Percentiles rank a stretch among this genome's conserved stretches.
Evolutionary conservation across 1,140 invertebrate genomes (phyloP).

Genomic region (Stegodyphus mimosarum): DNA sequence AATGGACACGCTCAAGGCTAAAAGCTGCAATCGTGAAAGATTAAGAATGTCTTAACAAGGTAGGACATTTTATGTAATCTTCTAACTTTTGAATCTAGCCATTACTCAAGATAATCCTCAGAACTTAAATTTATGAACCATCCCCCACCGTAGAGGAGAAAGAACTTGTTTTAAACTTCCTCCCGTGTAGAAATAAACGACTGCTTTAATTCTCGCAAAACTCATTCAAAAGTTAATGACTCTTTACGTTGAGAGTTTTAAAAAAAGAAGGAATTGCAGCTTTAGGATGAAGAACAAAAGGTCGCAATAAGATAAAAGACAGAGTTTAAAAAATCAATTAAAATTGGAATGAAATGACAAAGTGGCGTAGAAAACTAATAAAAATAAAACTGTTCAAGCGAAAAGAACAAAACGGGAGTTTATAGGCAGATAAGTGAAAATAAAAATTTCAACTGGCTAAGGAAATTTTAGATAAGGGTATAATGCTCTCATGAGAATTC

Average conservation of each 20-base stretch:
- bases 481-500: not conserved
- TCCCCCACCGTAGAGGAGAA: not conserved
- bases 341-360: constrained; percentile 51
- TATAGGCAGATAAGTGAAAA: not conserved
- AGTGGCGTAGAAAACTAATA: constrained; percentile 6
- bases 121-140: not conserved
- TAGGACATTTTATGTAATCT: too few species aligned
- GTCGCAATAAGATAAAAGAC: constrained; percentile 27
- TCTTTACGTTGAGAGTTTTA: constrained; percentile 17
- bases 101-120: too few species aligned
- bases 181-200: not conserved
- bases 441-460: not conserved
- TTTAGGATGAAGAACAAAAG: constrained; percentile 34
- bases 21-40: too few species aligned
- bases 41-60: too few species aligned
- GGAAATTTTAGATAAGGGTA: not conserved
- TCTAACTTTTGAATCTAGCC: too few species aligned
- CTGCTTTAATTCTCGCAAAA: constrained; percentile 36
- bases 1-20: too few species aligned
- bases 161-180: not conserved
- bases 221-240: constrained; percentile 57
- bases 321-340: constrained; percentile 55
- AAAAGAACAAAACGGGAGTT: constrained; percentile 3
- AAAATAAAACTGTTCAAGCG: not conserved
- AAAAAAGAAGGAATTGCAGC: constrained; percentile 9